These are phyloP conservation scores for Drosophila persimilis DNA, from an alignment of 1,140 invertebrate species.

Conservation along the genomic window DNA sequence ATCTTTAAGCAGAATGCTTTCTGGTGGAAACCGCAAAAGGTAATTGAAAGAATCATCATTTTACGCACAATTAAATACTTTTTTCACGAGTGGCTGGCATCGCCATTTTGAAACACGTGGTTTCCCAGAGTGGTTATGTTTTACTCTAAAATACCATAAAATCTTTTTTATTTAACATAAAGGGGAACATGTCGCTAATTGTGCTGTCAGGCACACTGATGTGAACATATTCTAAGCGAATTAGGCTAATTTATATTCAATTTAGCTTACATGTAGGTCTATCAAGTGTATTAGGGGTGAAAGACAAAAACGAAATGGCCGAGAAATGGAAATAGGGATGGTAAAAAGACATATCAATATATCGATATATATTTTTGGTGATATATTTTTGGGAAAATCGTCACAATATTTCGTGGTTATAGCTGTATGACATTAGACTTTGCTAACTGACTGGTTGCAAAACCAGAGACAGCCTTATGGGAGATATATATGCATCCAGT, in stretches of 20 bases:
- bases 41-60: slow-evolving; percentile 82
- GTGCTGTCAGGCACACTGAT: too few species aligned
- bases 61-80: slow-evolving; percentile 5
- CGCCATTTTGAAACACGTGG: slow-evolving; percentile 75
- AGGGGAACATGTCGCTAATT: background rate
- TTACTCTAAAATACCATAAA: background rate
- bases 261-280: slow-evolving; percentile 43
- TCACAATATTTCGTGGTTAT: too few species aligned
- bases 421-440: too few species aligned
- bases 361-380: too few species aligned
- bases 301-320: slow-evolving; percentile 48
- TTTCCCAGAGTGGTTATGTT: background rate
- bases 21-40: slow-evolving; percentile 88
- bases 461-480: too few species aligned
- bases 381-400: too few species aligned
- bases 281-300: slow-evolving; percentile 38
- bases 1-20: slow-evolving; percentile 84
- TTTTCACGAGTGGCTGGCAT: slow-evolving; percentile 1
- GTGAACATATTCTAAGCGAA: background rate
- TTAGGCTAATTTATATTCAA: background rate
- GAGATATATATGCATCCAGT: too few species aligned
- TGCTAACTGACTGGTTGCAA: too few species aligned
- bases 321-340: slow-evolving; percentile 1
- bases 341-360: too few species aligned
- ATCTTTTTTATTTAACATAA: background rate